Evolutionary conservation across 1,140 invertebrate genomes (phyloP).

Genomic region (Apis laboriosa): DNA sequence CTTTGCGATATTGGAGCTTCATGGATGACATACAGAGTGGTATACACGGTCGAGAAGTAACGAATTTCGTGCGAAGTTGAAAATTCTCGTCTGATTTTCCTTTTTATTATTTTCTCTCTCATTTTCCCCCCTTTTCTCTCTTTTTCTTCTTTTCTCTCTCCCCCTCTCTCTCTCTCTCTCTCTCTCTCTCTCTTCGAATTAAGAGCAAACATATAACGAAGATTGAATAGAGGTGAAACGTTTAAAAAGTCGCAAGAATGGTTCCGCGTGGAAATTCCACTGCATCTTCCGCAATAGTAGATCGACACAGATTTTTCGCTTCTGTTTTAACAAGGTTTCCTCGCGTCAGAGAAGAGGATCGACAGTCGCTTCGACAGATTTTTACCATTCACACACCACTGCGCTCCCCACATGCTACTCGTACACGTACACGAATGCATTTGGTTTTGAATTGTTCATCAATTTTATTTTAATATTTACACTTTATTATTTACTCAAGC

Average conservation of each 20-base stretch:
- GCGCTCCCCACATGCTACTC: conserved; percentile 24
- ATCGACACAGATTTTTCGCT: conserved; percentile 11
- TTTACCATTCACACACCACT: conserved; percentile 30
- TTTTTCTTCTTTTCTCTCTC: too few species aligned
- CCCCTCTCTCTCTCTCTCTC: neutral
- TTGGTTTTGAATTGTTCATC: conserved; percentile 26
- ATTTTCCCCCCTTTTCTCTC: neutral
- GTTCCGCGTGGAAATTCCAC: neutral
- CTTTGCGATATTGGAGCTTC: conserved; percentile 8
- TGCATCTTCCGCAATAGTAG: conserved; percentile 9
- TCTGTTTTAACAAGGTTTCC: conserved; percentile 19
- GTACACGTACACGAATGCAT: conserved; percentile 52
- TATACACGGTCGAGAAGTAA: neutral
- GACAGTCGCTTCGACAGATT: conserved; percentile 33
- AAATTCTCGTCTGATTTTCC: neutral
- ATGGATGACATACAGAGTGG: neutral
- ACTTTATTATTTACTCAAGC: conserved; percentile 51
- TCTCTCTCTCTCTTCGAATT: neutral
- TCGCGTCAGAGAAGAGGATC: conserved; percentile 8
- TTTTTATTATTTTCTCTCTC: neutral
- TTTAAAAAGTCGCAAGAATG: neutral
- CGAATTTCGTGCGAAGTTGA: neutral
- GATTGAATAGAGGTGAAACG: neutral
- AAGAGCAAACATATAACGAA: neutral
- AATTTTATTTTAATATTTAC: conserved; percentile 58